phyloP scores from a whole-genome alignment of 2,797 vertebrate species.

The Lutjanus campechanus region DNA sequence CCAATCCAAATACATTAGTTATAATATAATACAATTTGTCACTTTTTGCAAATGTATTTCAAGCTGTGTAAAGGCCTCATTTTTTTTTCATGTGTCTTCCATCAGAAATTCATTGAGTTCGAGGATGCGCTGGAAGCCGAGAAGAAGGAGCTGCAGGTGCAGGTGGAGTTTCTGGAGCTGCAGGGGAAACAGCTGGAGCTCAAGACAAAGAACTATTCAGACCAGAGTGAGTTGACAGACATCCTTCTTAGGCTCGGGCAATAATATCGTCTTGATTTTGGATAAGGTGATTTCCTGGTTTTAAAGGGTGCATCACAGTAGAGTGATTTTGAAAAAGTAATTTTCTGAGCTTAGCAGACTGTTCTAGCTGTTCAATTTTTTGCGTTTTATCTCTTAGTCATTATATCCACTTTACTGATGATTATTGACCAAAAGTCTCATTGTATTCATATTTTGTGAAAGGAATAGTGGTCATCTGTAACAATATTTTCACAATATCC shows the following conservation, averaged over 20 bases:
- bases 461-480: too few species aligned
- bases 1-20: not conserved
- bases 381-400: too few species aligned
- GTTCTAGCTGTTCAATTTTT: too few species aligned
- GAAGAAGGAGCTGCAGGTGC: conserved; percentile 96
- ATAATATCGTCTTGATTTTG: too few species aligned
- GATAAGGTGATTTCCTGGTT: too few species aligned
- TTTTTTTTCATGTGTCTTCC: not conserved
- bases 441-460: too few species aligned
- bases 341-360: too few species aligned
- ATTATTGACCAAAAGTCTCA: too few species aligned
- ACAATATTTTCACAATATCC: too few species aligned
- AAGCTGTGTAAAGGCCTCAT: not conserved
- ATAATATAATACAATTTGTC: not conserved
- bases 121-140: conserved; percentile 98
- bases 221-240: conserved; percentile 91
- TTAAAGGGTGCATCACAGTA: too few species aligned
- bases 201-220: conserved; percentile 96
- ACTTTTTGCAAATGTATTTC: not conserved
- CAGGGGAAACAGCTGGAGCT: conserved; percentile 96
- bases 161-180: conserved; percentile 95
- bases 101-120: conserved; percentile 98
- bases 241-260: not conserved
- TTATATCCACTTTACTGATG: too few species aligned
- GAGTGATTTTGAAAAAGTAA: too few species aligned